Percentiles rank a stretch among this genome's conserved stretches.
Conservation (phyloP, 1,140 invertebrate species). For the Portunus trituberculatus region DNA sequence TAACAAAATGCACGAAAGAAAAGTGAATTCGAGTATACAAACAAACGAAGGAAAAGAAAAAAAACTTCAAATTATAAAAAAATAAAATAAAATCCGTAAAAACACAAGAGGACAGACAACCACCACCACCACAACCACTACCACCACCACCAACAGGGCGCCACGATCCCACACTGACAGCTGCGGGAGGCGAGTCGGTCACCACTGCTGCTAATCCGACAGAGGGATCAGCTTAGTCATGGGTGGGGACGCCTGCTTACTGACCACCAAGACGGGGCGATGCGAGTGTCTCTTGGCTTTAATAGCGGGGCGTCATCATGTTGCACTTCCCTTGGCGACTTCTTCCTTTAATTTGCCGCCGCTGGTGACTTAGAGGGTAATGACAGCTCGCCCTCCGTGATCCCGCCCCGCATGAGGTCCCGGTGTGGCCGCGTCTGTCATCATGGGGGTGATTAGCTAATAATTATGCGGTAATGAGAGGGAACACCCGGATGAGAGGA, state of each 20-base stretch:
- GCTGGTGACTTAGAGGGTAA: neutral
- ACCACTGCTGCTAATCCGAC: neutral
- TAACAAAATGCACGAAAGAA: neutral
- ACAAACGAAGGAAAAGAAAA: no score
- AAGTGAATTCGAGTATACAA: no score
- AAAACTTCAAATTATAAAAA: no score
- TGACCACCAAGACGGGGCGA: neutral
- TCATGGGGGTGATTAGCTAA: conserved; percentile 3
- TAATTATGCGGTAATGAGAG: conserved; percentile 52
- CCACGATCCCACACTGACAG: no score
- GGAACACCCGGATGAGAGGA: conserved; percentile 42
- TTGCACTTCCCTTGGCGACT: neutral
- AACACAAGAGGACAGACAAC: no score
- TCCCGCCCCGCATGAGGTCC: neutral
- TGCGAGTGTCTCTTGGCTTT: neutral
- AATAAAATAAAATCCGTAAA: no score
- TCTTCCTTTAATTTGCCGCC: neutral
- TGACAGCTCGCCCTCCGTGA: conserved; percentile 17
- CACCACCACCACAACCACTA: no score
- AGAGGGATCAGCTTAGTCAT: neutral
- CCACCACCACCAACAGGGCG: no score
- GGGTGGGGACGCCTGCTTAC: neutral
- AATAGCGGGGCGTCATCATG: neutral
- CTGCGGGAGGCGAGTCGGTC: neutral
- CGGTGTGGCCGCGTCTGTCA: conserved; percentile 30